Base-by-base conservation (phyloP, 2,113 vertebrate genomes). In the Perccottus glenii region DNA sequence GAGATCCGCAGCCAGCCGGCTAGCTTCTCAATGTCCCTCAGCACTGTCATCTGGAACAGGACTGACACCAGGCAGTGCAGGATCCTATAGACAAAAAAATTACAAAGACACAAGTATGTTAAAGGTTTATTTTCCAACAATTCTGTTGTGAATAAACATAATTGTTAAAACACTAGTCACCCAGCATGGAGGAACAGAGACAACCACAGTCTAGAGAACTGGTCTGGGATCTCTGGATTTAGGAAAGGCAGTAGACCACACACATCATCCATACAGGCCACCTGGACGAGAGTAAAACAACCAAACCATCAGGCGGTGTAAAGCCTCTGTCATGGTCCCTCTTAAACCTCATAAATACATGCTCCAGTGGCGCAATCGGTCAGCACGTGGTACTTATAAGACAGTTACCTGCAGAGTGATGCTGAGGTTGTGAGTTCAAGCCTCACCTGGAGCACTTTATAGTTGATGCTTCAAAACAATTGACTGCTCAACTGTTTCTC, bases 141-240 rank as follows among this genome's bases (percentile, higher is more conserved):
- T 27, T 16, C 5, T 8, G 10, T 15, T 50, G 44, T 12, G 9
- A 12, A 11, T 45, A 12, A 27, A 27, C 19, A 27, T 3, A 27
- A 27, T 27, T 27, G 19, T 27, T 35, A 55, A 36, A 38, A 55
- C 52, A n/a, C 5, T 4, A 77, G 40, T 86, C 65, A 98, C 97
- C 97, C 98, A 48, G 97, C 97, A 2, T 99, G 97, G 51, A 99
- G 93, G 89, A 99, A 99, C 59, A 99, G 94, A 0, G 98, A 98
- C 61, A 99, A 92, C 98, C 97, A 99, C 51, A 99, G 94, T 56
- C 97, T 91, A 85, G 98, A 99, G 85, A 99, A 98, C 94, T 99
- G 98, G 88, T 99, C 97, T 9, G 98, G 98, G 82, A 96, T 88
- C 70, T 98, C 96, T 0, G 96, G 97, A 80, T 99, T 98, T 67